A percentile compares a stretch with the other conserved stretches of the same genome.
Evolutionary conservation across 2,888 invertebrate genomes (phyloP).

Genomic region (Heliconius sara): DNA sequence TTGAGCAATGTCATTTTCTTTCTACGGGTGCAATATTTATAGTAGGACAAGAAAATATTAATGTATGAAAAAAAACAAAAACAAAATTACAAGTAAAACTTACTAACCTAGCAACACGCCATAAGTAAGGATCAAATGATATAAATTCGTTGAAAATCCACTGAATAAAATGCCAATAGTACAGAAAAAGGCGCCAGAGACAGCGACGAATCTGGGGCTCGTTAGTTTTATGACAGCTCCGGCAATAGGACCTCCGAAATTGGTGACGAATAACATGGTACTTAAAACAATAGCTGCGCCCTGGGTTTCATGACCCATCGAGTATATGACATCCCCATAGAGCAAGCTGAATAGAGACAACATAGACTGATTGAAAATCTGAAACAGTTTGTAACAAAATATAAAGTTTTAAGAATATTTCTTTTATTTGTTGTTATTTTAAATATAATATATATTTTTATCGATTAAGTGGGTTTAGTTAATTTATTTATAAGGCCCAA

Average conservation of each 20-base stretch:
- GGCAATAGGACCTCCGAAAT: slow-evolving; percentile 87
- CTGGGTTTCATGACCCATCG: slow-evolving; percentile 86
- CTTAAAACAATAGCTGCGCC: slow-evolving; percentile 88
- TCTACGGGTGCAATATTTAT: background rate
- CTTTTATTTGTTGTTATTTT: background rate
- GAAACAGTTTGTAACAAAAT: slow-evolving; percentile 51
- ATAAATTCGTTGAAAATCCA: slow-evolving; percentile 74
- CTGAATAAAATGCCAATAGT: slow-evolving; percentile 76
- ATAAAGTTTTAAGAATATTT: background rate
- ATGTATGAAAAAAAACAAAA: no score
- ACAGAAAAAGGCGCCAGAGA: slow-evolving; percentile 70
- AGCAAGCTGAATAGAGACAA: slow-evolving; percentile 88
- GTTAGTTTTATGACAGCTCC: slow-evolving; percentile 86
- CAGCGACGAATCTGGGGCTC: slow-evolving; percentile 74
- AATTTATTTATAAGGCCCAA: background rate
- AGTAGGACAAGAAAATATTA: no score
- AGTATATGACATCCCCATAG: slow-evolving; percentile 86
- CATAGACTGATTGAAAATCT: slow-evolving; percentile 89
- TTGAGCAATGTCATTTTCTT: background rate
- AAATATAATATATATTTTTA: background rate
- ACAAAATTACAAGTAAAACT: background rate
- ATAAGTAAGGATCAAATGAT: slow-evolving; percentile 75
- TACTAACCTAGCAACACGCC: slow-evolving; percentile 74
- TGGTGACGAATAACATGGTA: slow-evolving; percentile 86
- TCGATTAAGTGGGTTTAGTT: background rate